phyloP scores from a whole-genome alignment of 2,888 invertebrate genomes.

The Athalia circularis region DNA sequence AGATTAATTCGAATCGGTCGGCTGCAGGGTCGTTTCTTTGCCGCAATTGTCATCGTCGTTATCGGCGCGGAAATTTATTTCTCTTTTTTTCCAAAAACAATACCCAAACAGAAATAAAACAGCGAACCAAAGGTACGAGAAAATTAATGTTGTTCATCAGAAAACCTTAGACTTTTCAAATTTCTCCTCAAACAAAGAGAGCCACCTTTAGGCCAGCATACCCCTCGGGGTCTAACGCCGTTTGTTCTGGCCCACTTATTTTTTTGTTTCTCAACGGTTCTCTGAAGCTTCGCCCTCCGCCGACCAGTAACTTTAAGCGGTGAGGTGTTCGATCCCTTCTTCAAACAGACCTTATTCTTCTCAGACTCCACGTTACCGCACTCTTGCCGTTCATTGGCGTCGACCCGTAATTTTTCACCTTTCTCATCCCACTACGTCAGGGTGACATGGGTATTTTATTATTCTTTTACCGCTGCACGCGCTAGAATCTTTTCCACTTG shows the following conservation, averaged over 20 bases:
- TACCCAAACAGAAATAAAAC: constrained; percentile 12
- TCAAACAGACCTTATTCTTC: constrained; percentile 32
- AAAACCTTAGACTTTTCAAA: no score
- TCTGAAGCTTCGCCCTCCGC: constrained; percentile 17
- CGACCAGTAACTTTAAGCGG: constrained; percentile 29
- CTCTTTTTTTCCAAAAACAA: background rate
- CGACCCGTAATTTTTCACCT: background rate
- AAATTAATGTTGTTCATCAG: no score
- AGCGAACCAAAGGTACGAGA: background rate
- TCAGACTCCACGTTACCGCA: constrained; percentile 20
- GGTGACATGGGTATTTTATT: background rate
- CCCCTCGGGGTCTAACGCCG: no score
- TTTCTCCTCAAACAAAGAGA: no score
- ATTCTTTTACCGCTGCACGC: no score
- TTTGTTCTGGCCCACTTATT: constrained; percentile 18
- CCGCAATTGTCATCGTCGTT: constrained; percentile 26
- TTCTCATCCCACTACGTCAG: background rate
- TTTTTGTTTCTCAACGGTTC: background rate
- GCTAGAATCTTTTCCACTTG: no score
- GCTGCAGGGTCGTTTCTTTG: background rate
- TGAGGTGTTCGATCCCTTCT: constrained; percentile 43
- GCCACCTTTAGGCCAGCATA: no score
- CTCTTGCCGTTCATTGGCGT: constrained; percentile 31
- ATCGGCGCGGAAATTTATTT: constrained; percentile 8
- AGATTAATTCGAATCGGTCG: constrained; percentile 38